Base-by-base conservation (phyloP, 2,888 invertebrate species). In the Amblyteles armatorius region DNA sequence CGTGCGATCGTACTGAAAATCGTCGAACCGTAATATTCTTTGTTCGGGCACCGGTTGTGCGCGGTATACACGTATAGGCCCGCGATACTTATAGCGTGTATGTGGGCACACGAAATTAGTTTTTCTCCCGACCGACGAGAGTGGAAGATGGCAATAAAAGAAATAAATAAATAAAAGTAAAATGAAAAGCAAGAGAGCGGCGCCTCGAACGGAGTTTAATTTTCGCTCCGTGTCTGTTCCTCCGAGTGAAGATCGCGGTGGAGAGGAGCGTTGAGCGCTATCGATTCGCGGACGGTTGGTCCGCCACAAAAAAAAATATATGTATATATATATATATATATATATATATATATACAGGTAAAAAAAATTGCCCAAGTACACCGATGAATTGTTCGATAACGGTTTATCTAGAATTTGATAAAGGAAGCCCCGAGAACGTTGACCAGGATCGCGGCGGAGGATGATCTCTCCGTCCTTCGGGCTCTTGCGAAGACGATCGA, bases 1-100 rank as follows among this genome's bases (percentile, higher is more conserved):
- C 85, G 82, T 74, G 77, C 82, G 82, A 82, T 85, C 85, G 82
- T 82, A 85, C 85, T 82, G 80, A 85, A 85, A 85, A 82, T 85
- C 82, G 85, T 82, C 79, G 79, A 77, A 85, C 79, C 85, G 85
- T 85, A 80, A 85, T 85, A 79, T 77, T 82, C 85, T 85, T 85
- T 85, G 85, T 85, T 85, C 82, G 85, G 79, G 82, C 79, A 82
- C 79, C 82, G 77, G 79, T 79, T 77, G 67, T 72, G 76, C 79
- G 76, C 76, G 74, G 78, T 68, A 50, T 80, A 57, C 68, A 60
- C 57, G 36, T 55, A 60, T 57, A 76, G 52, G 29, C 5, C 11
- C 52, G 63, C 22, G 48, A 79, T 57, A 52, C 52, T n/a, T 40
- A 22, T 55, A 16, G 36, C 29, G 29, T 44, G 40, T 73, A 60